Conservation (phyloP, 2,888 invertebrate genomes). For the Epinotia bilunana region DNA sequence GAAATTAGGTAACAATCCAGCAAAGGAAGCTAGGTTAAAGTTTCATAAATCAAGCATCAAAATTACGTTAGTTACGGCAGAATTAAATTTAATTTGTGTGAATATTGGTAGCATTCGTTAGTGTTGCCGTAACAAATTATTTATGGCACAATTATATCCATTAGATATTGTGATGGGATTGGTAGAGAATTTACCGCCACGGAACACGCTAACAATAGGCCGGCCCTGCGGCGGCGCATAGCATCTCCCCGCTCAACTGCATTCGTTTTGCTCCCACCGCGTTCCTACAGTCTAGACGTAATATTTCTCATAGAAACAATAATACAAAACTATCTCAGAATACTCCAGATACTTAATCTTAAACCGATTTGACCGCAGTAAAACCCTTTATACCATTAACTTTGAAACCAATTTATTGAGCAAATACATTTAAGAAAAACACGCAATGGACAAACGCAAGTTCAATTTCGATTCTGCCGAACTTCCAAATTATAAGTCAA, state of each 20-base stretch:
- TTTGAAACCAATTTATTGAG: slow-evolving; percentile 37
- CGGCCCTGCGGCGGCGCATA: slow-evolving; percentile 59
- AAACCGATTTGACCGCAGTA: slow-evolving; percentile 30
- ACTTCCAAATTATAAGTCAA: slow-evolving; percentile 53
- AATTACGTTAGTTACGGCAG: background rate
- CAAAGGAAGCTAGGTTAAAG: background rate
- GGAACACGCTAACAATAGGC: slow-evolving; percentile 81
- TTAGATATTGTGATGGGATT: slow-evolving; percentile 49
- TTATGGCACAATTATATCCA: slow-evolving; percentile 72
- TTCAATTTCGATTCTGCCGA: slow-evolving; percentile 48
- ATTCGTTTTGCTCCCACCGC: slow-evolving; percentile 74
- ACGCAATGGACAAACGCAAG: slow-evolving; percentile 46
- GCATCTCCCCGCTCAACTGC: slow-evolving; percentile 54
- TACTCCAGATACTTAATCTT: slow-evolving; percentile 43
- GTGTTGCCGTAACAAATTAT: slow-evolving; percentile 61
- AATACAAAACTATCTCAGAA: slow-evolving; percentile 65
- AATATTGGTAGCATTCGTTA: slow-evolving; percentile 53
- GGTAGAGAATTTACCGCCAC: slow-evolving; percentile 70
- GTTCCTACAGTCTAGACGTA: slow-evolving; percentile 80
- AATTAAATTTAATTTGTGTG: slow-evolving; percentile 9
- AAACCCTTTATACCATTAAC: slow-evolving; percentile 23
- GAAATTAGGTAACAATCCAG: slow-evolving; percentile 1
- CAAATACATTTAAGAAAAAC: slow-evolving; percentile 42
- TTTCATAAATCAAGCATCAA: background rate
- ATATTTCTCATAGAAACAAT: slow-evolving; percentile 72